Conservation (phyloP, 2,113 vertebrate genomes). For the Alethe castanea region DNA sequence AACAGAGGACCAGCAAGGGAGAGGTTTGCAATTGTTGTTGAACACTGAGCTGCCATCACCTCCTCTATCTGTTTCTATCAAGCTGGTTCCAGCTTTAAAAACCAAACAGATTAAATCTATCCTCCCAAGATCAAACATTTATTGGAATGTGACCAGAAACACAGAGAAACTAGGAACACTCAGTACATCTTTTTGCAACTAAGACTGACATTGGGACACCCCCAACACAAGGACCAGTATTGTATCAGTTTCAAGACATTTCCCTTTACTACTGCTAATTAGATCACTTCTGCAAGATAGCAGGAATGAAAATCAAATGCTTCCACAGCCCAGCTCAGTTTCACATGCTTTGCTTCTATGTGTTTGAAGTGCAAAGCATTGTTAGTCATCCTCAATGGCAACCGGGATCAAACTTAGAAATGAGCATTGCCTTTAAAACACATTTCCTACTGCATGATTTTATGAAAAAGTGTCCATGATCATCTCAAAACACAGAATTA, state of each 20-base stretch:
- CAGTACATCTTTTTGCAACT: fast-evolving
- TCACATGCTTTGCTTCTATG: background rate
- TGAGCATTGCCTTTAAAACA: background rate
- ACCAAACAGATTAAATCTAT: background rate
- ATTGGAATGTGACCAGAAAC: background rate
- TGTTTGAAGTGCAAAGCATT: background rate
- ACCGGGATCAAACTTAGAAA: background rate
- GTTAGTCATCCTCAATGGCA: background rate
- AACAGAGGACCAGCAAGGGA: background rate
- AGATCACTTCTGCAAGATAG: background rate
- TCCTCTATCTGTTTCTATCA: background rate
- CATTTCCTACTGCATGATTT: background rate
- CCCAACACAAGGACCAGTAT: background rate
- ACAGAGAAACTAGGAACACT: background rate
- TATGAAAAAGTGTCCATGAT: background rate
- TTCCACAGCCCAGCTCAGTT: background rate
- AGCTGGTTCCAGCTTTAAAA: background rate
- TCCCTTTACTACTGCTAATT: background rate
- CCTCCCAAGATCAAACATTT: background rate
- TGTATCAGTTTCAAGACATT: background rate
- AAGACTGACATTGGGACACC: background rate
- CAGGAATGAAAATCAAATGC: background rate
- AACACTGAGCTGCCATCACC: background rate
- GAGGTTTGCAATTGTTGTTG: background rate
- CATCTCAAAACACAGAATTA: background rate